Evolutionary conservation across 23 tunicate species (phyloP).

Genomic region (Trididemnum nubilum): DNA sequence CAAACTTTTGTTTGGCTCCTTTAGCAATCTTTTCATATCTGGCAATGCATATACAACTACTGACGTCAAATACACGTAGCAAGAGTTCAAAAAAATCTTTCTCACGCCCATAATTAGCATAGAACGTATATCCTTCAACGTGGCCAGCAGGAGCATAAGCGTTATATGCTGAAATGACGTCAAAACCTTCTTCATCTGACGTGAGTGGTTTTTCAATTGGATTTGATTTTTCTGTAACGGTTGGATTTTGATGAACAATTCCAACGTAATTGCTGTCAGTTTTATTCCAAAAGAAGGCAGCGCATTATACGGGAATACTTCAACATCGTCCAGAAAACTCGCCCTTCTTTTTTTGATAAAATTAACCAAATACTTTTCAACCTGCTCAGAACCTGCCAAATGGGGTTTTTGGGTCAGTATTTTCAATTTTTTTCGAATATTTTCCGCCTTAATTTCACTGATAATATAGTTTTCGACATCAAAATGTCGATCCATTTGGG

Average conservation of each 20-base stretch:
- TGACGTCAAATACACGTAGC: slow-evolving; percentile 22
- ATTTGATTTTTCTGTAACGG: slow-evolving; percentile 27
- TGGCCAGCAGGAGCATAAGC: slow-evolving; percentile 50
- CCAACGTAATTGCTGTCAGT: slow-evolving; percentile 59
- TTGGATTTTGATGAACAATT: slow-evolving; percentile 28
- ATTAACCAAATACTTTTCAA: too few species aligned
- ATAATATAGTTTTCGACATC: too few species aligned
- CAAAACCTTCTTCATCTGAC: slow-evolving; percentile 26
- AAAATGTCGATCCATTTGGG: too few species aligned
- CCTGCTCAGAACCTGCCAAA: too few species aligned
- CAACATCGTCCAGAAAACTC: too few species aligned
- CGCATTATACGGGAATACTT: too few species aligned
- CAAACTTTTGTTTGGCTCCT: slow-evolving; percentile 63
- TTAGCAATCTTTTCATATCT: slow-evolving; percentile 60
- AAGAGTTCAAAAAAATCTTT: slow-evolving; percentile 58
- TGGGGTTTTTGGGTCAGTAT: too few species aligned
- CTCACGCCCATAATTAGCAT: slow-evolving; percentile 67
- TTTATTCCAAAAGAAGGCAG: slow-evolving; percentile 53
- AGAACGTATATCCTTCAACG: slow-evolving; percentile 54
- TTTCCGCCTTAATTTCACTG: too few species aligned
- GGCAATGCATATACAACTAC: slow-evolving; percentile 60
- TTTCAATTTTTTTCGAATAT: too few species aligned
- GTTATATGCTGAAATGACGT: slow-evolving; percentile 40
- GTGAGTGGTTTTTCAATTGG: slow-evolving; percentile 35
- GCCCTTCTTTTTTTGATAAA: too few species aligned